These are phyloP conservation scores for Drosophila tani DNA, from an alignment of 1,140 invertebrate species.

Conservation along the genomic window DNA sequence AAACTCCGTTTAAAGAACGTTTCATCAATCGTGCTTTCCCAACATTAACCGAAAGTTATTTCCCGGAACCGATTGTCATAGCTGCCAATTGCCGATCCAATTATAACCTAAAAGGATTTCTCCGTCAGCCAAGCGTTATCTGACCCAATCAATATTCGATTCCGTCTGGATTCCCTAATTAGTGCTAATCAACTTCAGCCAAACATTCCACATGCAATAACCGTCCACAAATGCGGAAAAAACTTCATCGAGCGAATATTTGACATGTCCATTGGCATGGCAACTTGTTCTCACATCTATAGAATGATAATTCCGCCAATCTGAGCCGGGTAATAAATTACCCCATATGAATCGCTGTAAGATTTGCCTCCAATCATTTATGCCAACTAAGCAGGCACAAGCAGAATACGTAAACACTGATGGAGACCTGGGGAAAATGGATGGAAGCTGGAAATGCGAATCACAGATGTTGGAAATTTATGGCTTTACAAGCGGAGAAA, in stretches of 20 bases:
- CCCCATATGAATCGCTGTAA: conserved; percentile 58
- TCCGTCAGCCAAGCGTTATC: conserved; percentile 41
- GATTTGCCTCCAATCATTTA: conserved; percentile 69
- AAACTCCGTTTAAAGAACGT: conserved; percentile 14
- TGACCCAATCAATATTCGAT: conserved; percentile 47
- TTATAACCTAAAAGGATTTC: conserved; percentile 45
- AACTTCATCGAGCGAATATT: conserved; percentile 33
- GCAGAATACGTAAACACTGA: conserved; percentile 18
- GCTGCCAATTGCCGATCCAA: conserved; percentile 40
- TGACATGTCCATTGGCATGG: conserved; percentile 38
- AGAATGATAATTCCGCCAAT: conserved; percentile 24
- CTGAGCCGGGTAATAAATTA: conserved; percentile 31
- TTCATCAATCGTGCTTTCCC: conserved; percentile 10
- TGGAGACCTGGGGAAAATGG: not conserved
- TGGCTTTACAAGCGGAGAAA: conserved; percentile 40
- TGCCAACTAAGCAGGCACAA: conserved; percentile 48
- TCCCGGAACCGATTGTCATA: conserved; percentile 34
- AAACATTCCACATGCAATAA: conserved; percentile 35
- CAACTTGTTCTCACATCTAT: conserved; percentile 25
- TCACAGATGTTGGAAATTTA: conserved; percentile 62
- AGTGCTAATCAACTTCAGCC: conserved; percentile 51
- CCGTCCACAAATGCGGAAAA: conserved; percentile 34
- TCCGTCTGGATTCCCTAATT: conserved; percentile 33
- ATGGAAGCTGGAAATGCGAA: conserved; percentile 5
- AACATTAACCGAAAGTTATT: not conserved